Base-by-base conservation (phyloP, 2,113 vertebrate genomes). In the Oceanites oceanicus region DNA sequence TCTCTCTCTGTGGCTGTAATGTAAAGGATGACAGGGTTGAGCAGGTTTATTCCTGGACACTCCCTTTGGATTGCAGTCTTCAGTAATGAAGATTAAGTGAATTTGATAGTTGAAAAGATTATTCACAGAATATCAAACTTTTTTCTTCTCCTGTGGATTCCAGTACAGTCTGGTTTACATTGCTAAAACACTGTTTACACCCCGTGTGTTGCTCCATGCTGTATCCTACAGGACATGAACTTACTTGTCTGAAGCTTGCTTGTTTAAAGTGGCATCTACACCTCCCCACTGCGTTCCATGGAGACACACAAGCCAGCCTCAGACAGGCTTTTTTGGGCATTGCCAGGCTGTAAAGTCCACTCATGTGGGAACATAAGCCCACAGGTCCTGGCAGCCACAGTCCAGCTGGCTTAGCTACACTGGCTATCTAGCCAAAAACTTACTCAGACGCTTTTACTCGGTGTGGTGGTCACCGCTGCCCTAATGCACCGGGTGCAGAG, bases 391-490 rank as follows among this genome's bases (percentile, higher is more conserved):
- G 40, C 74, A 90, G 87, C 53, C 23, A 49, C 71, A 86, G 65
- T 56, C 47, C 63, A 52, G 10, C 61, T 23, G 38, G 25, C 52
- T 87, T 34, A 66, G 68, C 18, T 49, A 30, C 14, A 5, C 30
- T 10, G 29, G 36, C 45, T 42, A 3, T 34, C 32, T 2, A 40
- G 30, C 59, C 50, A 58, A 62, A 86, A 87, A 5, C 30, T 77
- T 52, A 61, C 34, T n/a, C 0, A 1, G n/a, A 62, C 3, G 7
- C 13, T 52, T 85, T 38, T 82, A 15, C 47, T 34, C 1, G 0
- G 61, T 22, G 55, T 38, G 0, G 0, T 5, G 8, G 77, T 63
- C 70, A 85, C 65, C 0, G 0, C 23, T 53, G 76, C 23, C 67
- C 52, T 29, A 14, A 38, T 9, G 53, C 53, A 47, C 10, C 0